Evolutionary conservation across 2,113 vertebrate species (phyloP), one percentile per base, ranked within the genome.

Genomic region (Ciconia stormi): DNA sequence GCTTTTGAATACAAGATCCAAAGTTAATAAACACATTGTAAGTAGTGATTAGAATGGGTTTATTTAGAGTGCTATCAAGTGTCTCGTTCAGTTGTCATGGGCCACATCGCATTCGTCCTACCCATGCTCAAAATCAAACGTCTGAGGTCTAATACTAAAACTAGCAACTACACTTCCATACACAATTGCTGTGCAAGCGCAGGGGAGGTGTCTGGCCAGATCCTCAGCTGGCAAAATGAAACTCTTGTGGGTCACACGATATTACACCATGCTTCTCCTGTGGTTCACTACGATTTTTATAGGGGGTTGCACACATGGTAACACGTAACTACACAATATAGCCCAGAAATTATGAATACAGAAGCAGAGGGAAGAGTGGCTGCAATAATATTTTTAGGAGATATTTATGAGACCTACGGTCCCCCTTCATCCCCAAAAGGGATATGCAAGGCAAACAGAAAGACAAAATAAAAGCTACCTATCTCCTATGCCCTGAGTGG

Each of bases 211-310:
- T 5, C 30, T 40, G 74, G 36, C 47, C 66, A 38, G 23, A 18
- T 12, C 38, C 52, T 38, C 34, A 22, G 70, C 42, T 53, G 86
- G 47, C 26, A 66, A 44, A 29, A 25, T 1, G 8, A 22, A 44
- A 8, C 26, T 6, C 44, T 0, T 5, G 67, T 0, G 0, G 55
- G 46, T 77, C 5, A 14, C 55, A 13, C 8, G 0, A 0, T 0
- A 1, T 4, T 18, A 56, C n/a, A 9, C 50, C 7, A 2, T 0
- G 36, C 66, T 62, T 22, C 73, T 79, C 27, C 40, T 3, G 58
- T 6, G 52, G 36, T 19, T 27, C 44, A 1, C 17, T 38, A 0
- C 0, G 0, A 1, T 9, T 71, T 38, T 16, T 6, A 10, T 36
- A n/a, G 5, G 34, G 13, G 16, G 23, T 73, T 62, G 50, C 47